phyloP scores from a whole-genome alignment of 2,888 invertebrate species.

The Patella ulyssiponensis region DNA sequence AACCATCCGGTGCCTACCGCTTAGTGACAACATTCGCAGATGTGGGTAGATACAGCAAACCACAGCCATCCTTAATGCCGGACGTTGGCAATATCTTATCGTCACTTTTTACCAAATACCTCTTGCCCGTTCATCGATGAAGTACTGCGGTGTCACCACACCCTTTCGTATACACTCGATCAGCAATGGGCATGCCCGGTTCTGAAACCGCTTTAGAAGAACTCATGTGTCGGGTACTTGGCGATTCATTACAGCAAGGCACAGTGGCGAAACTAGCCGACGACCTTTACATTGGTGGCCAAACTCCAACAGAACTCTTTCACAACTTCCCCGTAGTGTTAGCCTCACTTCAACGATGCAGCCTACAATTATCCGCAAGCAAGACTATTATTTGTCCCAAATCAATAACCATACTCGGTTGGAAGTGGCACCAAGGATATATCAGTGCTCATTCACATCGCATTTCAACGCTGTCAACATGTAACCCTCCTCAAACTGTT shows the following conservation, averaged over 20 bases:
- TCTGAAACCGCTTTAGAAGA: constrained; percentile 51
- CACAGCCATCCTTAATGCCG: constrained; percentile 36
- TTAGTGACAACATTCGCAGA: constrained; percentile 39
- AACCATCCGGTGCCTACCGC: constrained; percentile 25
- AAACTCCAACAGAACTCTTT: constrained; percentile 20
- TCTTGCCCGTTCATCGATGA: constrained; percentile 41
- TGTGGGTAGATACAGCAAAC: constrained; percentile 45
- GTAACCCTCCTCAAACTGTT: constrained; percentile 2
- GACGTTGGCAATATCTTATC: constrained; percentile 47
- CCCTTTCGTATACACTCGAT: constrained; percentile 46
- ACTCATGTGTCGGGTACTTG: constrained; percentile 23
- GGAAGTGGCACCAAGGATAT: too few species aligned
- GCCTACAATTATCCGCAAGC: too few species aligned
- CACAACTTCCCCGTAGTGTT: constrained; percentile 26
- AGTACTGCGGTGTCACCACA: constrained; percentile 48
- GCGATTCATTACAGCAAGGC: constrained; percentile 30
- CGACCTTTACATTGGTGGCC: constrained; percentile 30
- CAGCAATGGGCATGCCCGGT: constrained; percentile 51
- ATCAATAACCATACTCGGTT: too few species aligned
- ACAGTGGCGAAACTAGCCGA: constrained; percentile 38
- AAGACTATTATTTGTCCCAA: too few species aligned
- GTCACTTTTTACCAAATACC: constrained; percentile 48
- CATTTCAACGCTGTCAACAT: too few species aligned
- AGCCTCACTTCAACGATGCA: not conserved
- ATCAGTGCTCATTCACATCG: too few species aligned